A percentile compares a stretch with the other conserved stretches of the same genome.
Evolutionary conservation across 2,797 vertebrate species (phyloP).

Genomic region (Ateles fusciceps): DNA sequence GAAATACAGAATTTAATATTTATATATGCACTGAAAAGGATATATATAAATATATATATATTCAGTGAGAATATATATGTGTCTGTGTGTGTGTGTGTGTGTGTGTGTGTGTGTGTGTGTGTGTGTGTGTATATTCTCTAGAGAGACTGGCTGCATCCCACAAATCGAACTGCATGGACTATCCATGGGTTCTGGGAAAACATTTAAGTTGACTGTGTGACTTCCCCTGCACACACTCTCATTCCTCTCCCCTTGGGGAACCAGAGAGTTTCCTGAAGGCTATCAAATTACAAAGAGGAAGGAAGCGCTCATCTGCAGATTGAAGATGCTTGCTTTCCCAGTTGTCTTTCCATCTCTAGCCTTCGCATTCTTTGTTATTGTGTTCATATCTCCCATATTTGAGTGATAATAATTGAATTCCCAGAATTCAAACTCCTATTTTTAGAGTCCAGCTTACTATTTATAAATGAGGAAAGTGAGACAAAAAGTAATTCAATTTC

Average conservation of each 20-base stretch:
- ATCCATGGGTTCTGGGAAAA: conserved; percentile 37
- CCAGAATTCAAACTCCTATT: not conserved
- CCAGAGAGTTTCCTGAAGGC: not conserved
- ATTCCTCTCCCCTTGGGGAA: not conserved
- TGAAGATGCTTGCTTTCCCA: not conserved
- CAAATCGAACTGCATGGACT: not conserved
- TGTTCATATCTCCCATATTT: not conserved
- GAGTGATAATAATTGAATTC: not conserved
- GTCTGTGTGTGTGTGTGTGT: too few species aligned
- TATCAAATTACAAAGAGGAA: conserved; percentile 31
- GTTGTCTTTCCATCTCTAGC: not conserved
- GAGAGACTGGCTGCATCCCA: not conserved
- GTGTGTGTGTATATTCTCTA: not conserved
- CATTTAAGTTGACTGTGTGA: conserved; percentile 1
- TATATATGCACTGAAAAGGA: not conserved
- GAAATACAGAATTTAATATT: not conserved
- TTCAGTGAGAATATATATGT: too few species aligned
- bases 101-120: rapidly evolving
- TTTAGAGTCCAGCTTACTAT: not conserved
- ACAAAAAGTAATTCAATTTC: not conserved
- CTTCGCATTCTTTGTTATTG: not conserved
- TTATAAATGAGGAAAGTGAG: not conserved
- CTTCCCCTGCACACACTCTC: not conserved
- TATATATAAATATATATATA: not conserved
- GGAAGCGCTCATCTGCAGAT: not conserved